Evolutionary conservation across 2,888 invertebrate species (phyloP), one percentile per base, ranked within the genome.

Genomic region (Thera britannica): DNA sequence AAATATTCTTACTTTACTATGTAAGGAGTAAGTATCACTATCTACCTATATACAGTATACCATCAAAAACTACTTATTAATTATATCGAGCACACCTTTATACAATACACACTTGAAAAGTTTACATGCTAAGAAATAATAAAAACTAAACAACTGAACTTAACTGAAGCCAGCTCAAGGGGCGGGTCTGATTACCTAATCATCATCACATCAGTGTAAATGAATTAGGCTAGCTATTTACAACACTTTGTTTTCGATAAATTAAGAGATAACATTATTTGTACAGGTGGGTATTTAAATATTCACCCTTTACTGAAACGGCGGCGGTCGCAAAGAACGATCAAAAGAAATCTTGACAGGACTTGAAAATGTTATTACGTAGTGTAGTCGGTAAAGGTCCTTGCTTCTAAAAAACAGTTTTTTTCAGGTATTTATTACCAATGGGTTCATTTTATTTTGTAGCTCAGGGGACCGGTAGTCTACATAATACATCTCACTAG

Each of bases 181-280:
- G 70, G 70, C 59, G 62, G 58, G 61, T 57, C 62, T 59, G 64
- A 67, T 67, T 70, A 67, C 67, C 65, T 70, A 67, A 72, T 69
- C 68, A 62, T 60, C 60, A 58, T 67, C 57, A 61, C 67, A 66
- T 67, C 61, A 66, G 56, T 41, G 58, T 66, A 63, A 73, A 75
- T 62, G 46, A 72, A 72, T 70, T 69, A 69, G 54, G 36, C 57
- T 38, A 38, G 36, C 62, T 64, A 62, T 56, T 56, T 46, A 56
- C 70, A 70, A 67, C 71, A 72, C 64, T 70, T 64, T 72, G 63
- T 64, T 70, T 70, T 62, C 71, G 71, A 73, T 73, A 70, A 75
- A 73, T 73, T 75, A 72, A 61, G 56, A 72, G 72, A 72, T 73
- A 73, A 67, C 62, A 69, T 68, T 71, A 69, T 72, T 71, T 72